Conservation (phyloP, 1,140 invertebrate genomes). For the Aphaenogaster rudis region DNA sequence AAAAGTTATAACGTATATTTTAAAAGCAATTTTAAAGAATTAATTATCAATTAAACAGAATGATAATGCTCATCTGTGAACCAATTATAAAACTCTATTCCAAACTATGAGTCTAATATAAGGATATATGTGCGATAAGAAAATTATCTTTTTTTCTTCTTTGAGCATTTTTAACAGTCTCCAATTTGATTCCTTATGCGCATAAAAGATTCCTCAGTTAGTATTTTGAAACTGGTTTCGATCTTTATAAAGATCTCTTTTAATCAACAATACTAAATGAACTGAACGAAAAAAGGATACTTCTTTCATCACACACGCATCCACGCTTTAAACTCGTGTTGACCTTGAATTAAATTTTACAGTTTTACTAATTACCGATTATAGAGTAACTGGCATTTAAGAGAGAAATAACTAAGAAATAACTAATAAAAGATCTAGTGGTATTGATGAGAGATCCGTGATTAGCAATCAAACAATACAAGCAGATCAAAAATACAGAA, state of each 20-base stretch:
- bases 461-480: neutral
- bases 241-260: neutral
- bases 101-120: neutral
- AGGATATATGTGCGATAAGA: neutral
- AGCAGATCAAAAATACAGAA: neutral
- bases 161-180: neutral
- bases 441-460: neutral
- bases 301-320: neutral
- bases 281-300: neutral
- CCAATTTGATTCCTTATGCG: neutral
- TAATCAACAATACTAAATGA: neutral
- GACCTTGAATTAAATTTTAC: slow-evolving; percentile 8
- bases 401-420: too few relatives aligned
- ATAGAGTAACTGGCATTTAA: too few relatives aligned
- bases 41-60: neutral
- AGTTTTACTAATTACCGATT: neutral
- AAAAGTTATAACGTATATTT: neutral
- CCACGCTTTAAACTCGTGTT: neutral
- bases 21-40: neutral
- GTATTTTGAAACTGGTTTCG: neutral
- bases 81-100: neutral
- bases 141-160: neutral
- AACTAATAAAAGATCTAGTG: neutral
- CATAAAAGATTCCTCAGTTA: neutral
- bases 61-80: neutral